phyloP scores from a whole-genome alignment of 2,113 vertebrate species.

The Ploceus nigricollis region DNA sequence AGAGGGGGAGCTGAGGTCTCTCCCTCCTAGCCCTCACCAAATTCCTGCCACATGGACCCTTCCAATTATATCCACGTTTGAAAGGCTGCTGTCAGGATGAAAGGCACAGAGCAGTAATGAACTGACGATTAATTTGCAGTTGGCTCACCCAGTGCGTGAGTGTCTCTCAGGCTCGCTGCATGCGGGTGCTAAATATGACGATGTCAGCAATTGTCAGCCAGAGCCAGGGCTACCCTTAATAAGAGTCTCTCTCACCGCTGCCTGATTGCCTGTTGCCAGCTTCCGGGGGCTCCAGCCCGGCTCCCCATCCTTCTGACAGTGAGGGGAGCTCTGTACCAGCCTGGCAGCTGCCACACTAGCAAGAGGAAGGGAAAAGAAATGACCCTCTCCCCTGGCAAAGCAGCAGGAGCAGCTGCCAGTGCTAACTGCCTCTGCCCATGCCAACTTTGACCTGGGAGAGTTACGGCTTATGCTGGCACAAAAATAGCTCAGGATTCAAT shows the following conservation, averaged over 20 bases:
- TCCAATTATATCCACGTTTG: constrained; percentile 58
- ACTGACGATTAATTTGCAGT: constrained; percentile 69
- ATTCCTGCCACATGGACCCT: constrained; percentile 54
- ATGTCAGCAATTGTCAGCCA: constrained; percentile 66
- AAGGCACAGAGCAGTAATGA: constrained; percentile 67
- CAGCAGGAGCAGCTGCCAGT: constrained; percentile 12
- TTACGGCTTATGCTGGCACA: background rate
- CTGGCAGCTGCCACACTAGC: background rate
- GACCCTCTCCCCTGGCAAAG: constrained; percentile 10
- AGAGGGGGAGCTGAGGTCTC: background rate
- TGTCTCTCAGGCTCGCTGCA: constrained; percentile 50
- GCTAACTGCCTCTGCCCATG: constrained; percentile 3
- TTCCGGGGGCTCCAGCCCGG: background rate
- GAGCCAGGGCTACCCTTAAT: constrained; percentile 54
- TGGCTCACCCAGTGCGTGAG: constrained; percentile 46
- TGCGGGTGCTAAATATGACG: constrained; percentile 68
- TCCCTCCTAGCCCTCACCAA: constrained; percentile 15
- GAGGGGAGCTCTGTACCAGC: background rate
- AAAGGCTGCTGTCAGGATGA: constrained; percentile 63
- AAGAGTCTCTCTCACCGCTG: constrained; percentile 1
- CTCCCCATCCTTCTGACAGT: background rate
- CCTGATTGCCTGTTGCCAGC: background rate
- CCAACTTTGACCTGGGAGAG: constrained; percentile 35
- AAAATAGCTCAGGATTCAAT: background rate
- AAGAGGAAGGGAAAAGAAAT: constrained; percentile 3